Percentiles rank a stretch among this genome's conserved stretches.
These are phyloP conservation scores for Xyrichtys novacula DNA, from an alignment of 2,797 vertebrate genomes.

Conservation along the genomic window DNA sequence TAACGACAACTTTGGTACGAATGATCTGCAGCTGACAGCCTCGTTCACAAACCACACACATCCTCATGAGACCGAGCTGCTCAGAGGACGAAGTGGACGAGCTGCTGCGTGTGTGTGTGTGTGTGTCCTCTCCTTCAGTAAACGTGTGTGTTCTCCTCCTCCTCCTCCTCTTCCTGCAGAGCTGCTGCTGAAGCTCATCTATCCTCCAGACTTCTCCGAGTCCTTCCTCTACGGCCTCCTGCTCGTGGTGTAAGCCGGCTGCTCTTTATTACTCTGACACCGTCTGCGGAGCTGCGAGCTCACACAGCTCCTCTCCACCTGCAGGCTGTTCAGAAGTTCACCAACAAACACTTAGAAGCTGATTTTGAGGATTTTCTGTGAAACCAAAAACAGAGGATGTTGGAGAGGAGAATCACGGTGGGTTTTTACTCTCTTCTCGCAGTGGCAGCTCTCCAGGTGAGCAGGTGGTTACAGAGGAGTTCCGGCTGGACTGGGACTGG, in stretches of 20 bases:
- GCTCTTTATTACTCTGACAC: constrained; percentile 46
- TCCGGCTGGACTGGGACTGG: constrained; percentile 91
- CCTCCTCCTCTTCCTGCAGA: constrained; percentile 66
- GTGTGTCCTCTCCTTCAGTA: constrained; percentile 28
- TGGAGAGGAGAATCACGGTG: too few species aligned
- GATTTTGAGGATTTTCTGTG: too few species aligned
- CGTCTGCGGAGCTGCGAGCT: not conserved
- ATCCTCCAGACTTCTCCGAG: constrained; percentile 84
- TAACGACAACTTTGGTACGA: constrained; percentile 80
- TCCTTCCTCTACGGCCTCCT: constrained; percentile 83
- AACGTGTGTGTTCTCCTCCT: constrained; percentile 25
- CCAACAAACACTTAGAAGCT: too few species aligned
- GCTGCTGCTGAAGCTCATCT: constrained; percentile 83
- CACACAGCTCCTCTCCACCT: not conserved
- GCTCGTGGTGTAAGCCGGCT: constrained; percentile 80
- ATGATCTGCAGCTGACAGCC: constrained; percentile 21
- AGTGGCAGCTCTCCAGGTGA: constrained; percentile 89
- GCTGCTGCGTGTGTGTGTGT: constrained; percentile 1
- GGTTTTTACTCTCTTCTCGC: constrained; percentile 15
- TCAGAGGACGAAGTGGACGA: not conserved
- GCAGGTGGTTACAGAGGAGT: constrained; percentile 92
- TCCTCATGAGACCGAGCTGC: constrained; percentile 23
- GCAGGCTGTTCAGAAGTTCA: not conserved
- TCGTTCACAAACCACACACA: not conserved
- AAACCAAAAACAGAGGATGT: too few species aligned